Conservation (phyloP, 1,140 invertebrate genomes). For the Drosophila fuyamai region DNA sequence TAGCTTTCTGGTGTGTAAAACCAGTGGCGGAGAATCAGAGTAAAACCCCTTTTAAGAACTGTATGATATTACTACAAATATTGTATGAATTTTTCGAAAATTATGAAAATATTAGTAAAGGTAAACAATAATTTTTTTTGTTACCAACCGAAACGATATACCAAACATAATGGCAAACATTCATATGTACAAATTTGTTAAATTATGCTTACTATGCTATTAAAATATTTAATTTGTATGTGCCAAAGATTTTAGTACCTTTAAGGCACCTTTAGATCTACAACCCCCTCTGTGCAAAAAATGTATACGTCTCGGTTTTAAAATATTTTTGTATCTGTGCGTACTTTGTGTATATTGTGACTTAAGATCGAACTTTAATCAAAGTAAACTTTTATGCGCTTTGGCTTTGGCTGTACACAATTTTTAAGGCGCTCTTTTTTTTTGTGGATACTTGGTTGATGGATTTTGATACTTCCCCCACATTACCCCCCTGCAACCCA, state of each 20-base stretch:
- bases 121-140: no score
- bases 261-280: background rate
- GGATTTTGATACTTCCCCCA: slow-evolving; percentile 60
- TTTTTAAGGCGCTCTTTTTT: slow-evolving; percentile 64
- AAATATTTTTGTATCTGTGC: slow-evolving; percentile 64
- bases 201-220: no score
- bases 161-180: no score
- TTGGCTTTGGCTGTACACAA: slow-evolving; percentile 51
- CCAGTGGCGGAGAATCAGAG: background rate
- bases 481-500: background rate
- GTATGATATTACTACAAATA: no score
- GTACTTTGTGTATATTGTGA: slow-evolving; percentile 56
- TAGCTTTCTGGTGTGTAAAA: slow-evolving; percentile 25
- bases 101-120: no score
- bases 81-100: no score
- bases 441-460: slow-evolving; percentile 46
- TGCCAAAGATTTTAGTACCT: no score
- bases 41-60: no score
- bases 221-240: no score
- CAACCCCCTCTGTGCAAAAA: background rate
- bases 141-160: no score
- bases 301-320: background rate
- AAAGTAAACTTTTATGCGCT: slow-evolving; percentile 81
- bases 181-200: no score
- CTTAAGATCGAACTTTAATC: slow-evolving; percentile 79